These are phyloP conservation scores for Perithous albicinctus DNA, from an alignment of 2,888 invertebrate genomes.

Conservation along the genomic window DNA sequence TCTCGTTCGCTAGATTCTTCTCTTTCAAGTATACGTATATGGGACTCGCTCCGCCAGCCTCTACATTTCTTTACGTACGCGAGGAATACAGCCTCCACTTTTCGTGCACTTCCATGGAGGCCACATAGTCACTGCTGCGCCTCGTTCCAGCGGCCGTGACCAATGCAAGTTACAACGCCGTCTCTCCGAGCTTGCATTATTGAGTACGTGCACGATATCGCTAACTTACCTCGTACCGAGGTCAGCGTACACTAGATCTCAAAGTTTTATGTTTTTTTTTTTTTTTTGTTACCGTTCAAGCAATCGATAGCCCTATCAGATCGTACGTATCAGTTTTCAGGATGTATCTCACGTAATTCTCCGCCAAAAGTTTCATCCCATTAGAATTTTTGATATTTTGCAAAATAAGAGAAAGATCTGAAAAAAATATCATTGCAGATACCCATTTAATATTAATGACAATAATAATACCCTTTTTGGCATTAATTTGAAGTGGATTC, in stretches of 20 bases:
- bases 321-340: not conserved
- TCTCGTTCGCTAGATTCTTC: slow-evolving; percentile 38
- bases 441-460: too few relatives aligned
- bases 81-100: slow-evolving; percentile 20
- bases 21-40: slow-evolving; percentile 49
- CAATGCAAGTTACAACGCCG: slow-evolving; percentile 58
- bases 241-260: not conserved
- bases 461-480: too few relatives aligned
- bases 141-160: slow-evolving; percentile 46
- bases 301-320: not conserved
- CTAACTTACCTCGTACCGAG: not conserved
- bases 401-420: too few relatives aligned
- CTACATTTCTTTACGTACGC: slow-evolving; percentile 29
- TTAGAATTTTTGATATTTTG: too few relatives aligned
- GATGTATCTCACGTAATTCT: too few relatives aligned
- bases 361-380: too few relatives aligned
- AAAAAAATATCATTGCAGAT: too few relatives aligned
- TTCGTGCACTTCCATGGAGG: slow-evolving; percentile 37
- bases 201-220: slow-evolving; percentile 33
- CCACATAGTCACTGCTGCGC: slow-evolving; percentile 37
- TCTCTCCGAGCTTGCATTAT: slow-evolving; percentile 56
- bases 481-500: too few relatives aligned
- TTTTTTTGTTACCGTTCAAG: not conserved
- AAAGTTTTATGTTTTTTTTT: not conserved
- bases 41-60: slow-evolving; percentile 25